Base-by-base conservation (phyloP, 2,888 invertebrate species). In the Calameuta filiformis region DNA sequence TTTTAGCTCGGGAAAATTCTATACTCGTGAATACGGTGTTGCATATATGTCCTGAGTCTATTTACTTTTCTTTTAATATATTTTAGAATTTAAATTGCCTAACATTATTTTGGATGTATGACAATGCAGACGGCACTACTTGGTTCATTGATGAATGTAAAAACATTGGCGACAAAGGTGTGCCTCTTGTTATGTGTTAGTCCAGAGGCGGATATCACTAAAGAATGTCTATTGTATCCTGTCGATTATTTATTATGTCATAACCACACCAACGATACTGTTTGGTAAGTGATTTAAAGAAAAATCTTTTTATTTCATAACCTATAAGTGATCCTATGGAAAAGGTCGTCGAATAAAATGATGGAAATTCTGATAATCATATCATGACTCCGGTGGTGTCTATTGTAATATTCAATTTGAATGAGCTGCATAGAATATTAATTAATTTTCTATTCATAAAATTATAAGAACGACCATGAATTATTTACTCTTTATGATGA, bases 171-270 rank as follows among this genome's bases (percentile, higher is more conserved):
- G 74, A 68, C 56, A 76, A 81, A 84, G 84, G 84, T 81, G 84
- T 83, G 84, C 79, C 83, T 77, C 56, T 75, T 75, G 82, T 77
- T 80, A 77, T 77, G 79, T 75, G 75, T 75, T 73, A 75, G 76
- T 79, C 79, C 31, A 80, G 77, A 84, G 84, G 83, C 83, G 84
- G 83, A 83, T 83, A 81, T 83, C 78, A 79, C 81, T 79, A 77
- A 77, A 80, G 84, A 84, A 84, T 84, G 82, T 83, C 82, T 81
- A 83, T 84, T 83, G 84, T 82, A 78, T 12, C 35, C 34, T 31
- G 34, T 71, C 71, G 75, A 75, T 77, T 75, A 71, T 76, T 77
- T 76, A 81, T 77, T 75, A 80, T 37, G 76, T 76, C 81, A 68
- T 77, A 81, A 82, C 40, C 9, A 56, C 15, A 40, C 15, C 40